Conservation (phyloP, 1,140 invertebrate species). For the Lerema accius region DNA sequence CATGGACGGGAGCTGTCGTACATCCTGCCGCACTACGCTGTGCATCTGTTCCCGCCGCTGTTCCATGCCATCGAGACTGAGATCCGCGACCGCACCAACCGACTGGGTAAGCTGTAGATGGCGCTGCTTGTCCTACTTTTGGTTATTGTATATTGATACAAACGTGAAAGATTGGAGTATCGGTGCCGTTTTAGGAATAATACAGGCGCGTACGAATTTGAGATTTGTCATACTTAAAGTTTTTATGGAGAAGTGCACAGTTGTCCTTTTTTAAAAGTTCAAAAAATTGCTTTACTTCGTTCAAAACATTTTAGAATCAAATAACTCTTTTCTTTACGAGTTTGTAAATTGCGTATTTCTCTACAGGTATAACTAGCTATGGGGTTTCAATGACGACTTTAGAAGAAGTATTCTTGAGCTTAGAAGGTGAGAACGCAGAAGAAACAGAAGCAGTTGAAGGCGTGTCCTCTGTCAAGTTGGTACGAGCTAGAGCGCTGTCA, state of each 20-base stretch:
- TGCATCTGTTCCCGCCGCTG: conserved; percentile 88
- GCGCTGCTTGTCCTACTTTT: no score
- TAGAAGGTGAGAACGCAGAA: conserved; percentile 88
- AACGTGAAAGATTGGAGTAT: no score
- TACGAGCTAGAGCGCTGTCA: conserved; percentile 87
- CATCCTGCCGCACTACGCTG: conserved; percentile 89
- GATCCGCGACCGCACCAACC: conserved; percentile 84
- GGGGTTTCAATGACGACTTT: conserved; percentile 97
- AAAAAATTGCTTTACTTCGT: no score
- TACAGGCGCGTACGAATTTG: no score
- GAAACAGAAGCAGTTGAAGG: conserved; percentile 88
- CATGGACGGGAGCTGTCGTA: conserved; percentile 90
- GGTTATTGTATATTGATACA: no score
- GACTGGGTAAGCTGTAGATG: conserved; percentile 76
- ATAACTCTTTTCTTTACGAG: no score
- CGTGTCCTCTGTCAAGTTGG: conserved; percentile 88
- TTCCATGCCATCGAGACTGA: conserved; percentile 90
- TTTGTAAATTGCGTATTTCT: no score
- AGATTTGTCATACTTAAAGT: no score
- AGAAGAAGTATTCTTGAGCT: conserved; percentile 92
- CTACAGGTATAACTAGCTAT: conserved; percentile 90
- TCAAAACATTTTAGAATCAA: no score
- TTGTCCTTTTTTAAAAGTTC: no score
- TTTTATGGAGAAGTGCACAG: no score
- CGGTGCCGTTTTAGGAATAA: no score